A percentile compares a stretch with the other conserved stretches of the same genome.
These are phyloP conservation scores for Smutsia gigantea DNA, from an alignment of 2,797 vertebrate genomes.

Conservation along the genomic window DNA sequence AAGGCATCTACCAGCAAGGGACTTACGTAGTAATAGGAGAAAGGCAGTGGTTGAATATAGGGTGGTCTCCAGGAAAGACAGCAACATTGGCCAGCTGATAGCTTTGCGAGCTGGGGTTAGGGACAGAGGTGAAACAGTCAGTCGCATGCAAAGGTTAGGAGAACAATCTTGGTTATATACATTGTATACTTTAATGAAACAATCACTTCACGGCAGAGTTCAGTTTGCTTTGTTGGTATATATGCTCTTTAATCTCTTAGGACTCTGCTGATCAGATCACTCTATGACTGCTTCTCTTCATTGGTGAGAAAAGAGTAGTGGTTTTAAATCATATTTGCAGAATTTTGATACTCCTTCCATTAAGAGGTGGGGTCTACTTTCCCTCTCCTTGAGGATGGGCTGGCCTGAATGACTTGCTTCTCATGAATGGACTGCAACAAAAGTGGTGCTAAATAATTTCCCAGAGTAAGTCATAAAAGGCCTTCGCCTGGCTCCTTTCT, in stretches of 20 bases:
- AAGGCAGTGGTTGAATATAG: neutral
- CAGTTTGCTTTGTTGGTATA: neutral
- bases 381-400: neutral
- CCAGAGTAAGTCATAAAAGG: neutral
- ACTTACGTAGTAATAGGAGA: neutral
- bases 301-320: neutral
- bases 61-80: neutral
- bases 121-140: neutral
- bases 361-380: neutral
- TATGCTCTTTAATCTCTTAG: neutral
- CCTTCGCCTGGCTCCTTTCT: neutral
- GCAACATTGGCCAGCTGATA: neutral
- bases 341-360: neutral
- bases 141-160: neutral
- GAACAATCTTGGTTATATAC: neutral
- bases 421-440: neutral
- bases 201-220: neutral
- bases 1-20: neutral
- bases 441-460: neutral
- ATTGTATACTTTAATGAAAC: neutral
- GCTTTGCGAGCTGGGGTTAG: neutral
- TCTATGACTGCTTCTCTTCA: neutral
- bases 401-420: neutral
- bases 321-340: slow-evolving; percentile 1
- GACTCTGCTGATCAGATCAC: neutral